A percentile compares a stretch with the other conserved stretches of the same genome.
Conservation (phyloP, 2,888 invertebrate species). For the Sepiola atlantica region DNA sequence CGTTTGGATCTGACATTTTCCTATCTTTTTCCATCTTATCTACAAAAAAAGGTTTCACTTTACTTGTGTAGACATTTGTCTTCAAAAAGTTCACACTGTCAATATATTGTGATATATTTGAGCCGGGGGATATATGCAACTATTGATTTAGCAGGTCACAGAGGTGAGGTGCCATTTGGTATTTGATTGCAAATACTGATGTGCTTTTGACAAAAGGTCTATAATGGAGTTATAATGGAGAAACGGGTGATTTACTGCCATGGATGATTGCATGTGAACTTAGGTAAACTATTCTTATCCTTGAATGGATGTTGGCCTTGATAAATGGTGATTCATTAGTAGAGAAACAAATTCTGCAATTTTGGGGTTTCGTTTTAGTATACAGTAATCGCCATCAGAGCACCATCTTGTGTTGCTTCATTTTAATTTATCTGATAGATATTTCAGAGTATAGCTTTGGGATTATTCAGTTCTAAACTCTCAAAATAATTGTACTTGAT, state of each 20-base stretch:
- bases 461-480: not conserved
- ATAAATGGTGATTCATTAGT: too few species aligned
- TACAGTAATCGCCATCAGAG: not conserved
- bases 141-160: not conserved
- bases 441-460: not conserved
- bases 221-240: not conserved
- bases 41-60: not conserved
- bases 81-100: not conserved
- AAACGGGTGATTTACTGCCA: not conserved
- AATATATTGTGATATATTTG: not conserved
- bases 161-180: not conserved
- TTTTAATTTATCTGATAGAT: not conserved
- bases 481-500: not conserved
- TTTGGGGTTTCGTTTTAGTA: too few species aligned
- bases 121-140: not conserved
- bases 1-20: not conserved
- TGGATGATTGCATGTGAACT: conserved; percentile 32
- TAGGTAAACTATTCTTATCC: conserved; percentile 6
- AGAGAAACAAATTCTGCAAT: too few species aligned
- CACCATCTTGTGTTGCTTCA: not conserved
- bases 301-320: too few species aligned
- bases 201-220: not conserved
- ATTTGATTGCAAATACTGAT: not conserved
- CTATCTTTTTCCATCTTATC: not conserved
- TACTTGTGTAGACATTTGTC: conserved; percentile 15